Percentiles rank a stretch among this genome's conserved stretches.
Conservation (phyloP, 2,797 vertebrate species). For the Emydoidea blandingii region DNA sequence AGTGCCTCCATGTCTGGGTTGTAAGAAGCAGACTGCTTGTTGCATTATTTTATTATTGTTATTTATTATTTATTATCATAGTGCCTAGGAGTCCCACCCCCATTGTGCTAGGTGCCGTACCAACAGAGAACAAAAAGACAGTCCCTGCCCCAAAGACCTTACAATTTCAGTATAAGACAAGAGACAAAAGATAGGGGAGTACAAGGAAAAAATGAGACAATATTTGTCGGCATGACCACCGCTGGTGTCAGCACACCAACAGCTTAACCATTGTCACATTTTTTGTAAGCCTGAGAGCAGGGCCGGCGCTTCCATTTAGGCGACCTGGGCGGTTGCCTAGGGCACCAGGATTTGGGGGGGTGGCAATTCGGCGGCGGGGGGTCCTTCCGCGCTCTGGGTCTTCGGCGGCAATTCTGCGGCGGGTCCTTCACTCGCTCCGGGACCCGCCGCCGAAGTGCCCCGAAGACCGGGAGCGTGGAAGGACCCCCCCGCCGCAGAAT, state of each 20-base stretch:
- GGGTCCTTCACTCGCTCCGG: too few relatives aligned
- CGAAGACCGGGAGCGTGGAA: too few relatives aligned
- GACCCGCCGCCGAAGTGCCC: too few relatives aligned
- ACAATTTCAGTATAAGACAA: neutral
- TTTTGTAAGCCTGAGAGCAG: neutral
- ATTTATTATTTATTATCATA: neutral
- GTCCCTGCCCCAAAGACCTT: neutral
- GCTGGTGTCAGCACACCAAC: neutral
- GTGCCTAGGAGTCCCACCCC: neutral
- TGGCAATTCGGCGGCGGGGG: too few relatives aligned
- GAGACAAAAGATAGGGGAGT: neutral
- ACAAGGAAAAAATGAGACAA: neutral
- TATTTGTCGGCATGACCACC: neutral
- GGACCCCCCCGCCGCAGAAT: too few relatives aligned
- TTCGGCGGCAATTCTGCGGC: too few relatives aligned
- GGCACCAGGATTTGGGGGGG: too few relatives aligned
- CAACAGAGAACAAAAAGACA: neutral
- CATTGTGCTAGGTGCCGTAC: neutral
- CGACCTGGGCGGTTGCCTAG: too few relatives aligned
- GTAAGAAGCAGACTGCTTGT: neutral
- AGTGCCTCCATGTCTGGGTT: neutral
- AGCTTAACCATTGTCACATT: neutral
- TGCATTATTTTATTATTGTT: neutral
- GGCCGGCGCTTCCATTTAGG: too few relatives aligned
- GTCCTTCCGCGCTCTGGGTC: too few relatives aligned